Base-by-base conservation (phyloP, 1,140 invertebrate species). In the Odontomachus brunneus region DNA sequence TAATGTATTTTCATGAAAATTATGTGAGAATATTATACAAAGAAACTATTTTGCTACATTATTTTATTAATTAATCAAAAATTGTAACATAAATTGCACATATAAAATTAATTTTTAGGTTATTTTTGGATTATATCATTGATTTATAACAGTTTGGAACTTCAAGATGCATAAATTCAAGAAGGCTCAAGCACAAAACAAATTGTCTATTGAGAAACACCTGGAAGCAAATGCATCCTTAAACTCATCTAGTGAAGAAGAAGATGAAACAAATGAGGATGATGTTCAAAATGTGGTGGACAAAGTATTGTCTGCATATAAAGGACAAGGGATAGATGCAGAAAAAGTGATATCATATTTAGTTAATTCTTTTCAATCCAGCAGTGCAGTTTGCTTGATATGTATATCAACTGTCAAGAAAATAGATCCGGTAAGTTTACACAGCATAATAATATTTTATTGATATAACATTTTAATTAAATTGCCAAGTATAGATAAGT, bases 391-490 rank as follows among this genome's bases (percentile, higher is more conserved):
- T 51, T 99, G 98, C 92, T 95, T 99, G 3, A 97, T 99, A 90
- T 99, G 98, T 89, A 99, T 99, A 92, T 97, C 97, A 63, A 96
- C 97, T 84, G 96, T 99, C 0, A 98, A 97, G 92, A 96, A 97
- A 89, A 95, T 94, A 72, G 97, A 99, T 90, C 92, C 97, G 24
- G 97, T 98, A 93, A 49, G 87, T 89, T 65, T 33, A 51, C 2
- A 81, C 51, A 49, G 24, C 26, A 73, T 75, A 80, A 80, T 74
- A 44, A 59, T 60, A 48, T 78, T 4, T 4, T 9, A 3, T 48
- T 74, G 22, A 15, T 67, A 59, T 71, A 66, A 71, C 17, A 63
- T 55, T 53, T 63, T 53, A 59, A 59, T 38, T 60, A 14, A 11
- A 73, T 59, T 26, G 33, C 59, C 24, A 60, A 55, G 44, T 73